phyloP scores from a whole-genome alignment of 2,113 vertebrate species.

The Erythrocebus patas region DNA sequence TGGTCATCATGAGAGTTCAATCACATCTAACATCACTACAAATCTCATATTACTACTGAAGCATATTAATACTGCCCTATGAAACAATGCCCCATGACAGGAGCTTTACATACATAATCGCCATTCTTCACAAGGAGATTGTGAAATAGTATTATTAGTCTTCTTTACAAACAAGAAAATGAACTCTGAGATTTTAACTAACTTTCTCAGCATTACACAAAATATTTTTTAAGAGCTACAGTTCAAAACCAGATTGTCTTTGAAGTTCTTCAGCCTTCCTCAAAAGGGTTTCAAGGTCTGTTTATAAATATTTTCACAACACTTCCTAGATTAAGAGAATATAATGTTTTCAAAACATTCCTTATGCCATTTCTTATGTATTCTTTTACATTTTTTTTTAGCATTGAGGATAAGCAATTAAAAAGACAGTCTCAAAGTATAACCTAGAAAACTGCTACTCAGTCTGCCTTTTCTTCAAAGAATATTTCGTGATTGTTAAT shows the following conservation, averaged over 20 bases:
- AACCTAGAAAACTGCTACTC: background rate
- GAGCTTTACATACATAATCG: background rate
- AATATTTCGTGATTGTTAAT: background rate
- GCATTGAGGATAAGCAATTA: background rate
- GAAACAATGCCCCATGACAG: background rate
- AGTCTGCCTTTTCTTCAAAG: background rate
- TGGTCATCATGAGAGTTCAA: background rate
- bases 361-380: background rate
- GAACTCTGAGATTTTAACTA: background rate
- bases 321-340: background rate
- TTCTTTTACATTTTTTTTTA: background rate
- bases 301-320: background rate
- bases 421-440: conserved; percentile 6
- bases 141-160: background rate
- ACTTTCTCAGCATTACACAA: background rate
- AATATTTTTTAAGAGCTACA: background rate
- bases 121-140: background rate
- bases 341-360: background rate
- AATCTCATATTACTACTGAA: background rate
- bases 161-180: background rate
- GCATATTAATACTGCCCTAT: background rate
- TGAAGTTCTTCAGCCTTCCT: background rate
- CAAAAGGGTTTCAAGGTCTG: background rate
- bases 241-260: background rate
- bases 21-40: background rate